A percentile compares a stretch with the other conserved stretches of the same genome.
Conservation (phyloP, 2,797 vertebrate species). For the Alosa sapidissima region DNA sequence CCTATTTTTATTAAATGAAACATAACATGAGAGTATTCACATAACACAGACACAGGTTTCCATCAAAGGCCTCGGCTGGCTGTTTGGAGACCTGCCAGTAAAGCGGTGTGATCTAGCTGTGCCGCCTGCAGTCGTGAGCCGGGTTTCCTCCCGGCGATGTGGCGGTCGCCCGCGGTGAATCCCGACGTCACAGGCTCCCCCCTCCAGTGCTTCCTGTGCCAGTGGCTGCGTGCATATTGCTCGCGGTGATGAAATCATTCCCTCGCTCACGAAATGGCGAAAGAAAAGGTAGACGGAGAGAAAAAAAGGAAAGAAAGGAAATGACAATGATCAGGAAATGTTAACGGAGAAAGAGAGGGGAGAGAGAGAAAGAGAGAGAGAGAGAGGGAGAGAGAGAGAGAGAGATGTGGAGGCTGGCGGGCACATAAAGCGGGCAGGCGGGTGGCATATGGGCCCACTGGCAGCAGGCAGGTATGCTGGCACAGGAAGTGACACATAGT, state of each 20-base stretch:
- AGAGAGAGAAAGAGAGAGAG: not conserved
- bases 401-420: not conserved
- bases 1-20: not conserved
- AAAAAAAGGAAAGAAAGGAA: not conserved
- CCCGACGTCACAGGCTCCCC: not conserved
- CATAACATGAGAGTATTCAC: not conserved
- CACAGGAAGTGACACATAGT: not conserved
- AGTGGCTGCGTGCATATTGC: not conserved
- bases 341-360: not conserved
- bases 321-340: not conserved
- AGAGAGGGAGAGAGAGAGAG: not conserved
- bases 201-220: not conserved
- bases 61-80: conserved; percentile 5
- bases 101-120: not conserved
- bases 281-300: not conserved
- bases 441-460: conserved; percentile 21
- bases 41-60: not conserved
- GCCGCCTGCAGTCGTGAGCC: conserved; percentile 1
- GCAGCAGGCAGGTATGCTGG: conserved; percentile 19
- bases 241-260: not conserved
- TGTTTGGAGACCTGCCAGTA: not conserved
- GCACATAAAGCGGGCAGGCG: not conserved
- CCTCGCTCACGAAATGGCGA: not conserved
- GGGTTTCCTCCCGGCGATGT: not conserved
- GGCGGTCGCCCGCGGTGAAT: not conserved